Evolutionary conservation across 2,113 vertebrate genomes (phyloP), one percentile per base, ranked within the genome.

Genomic region (Lophochroa leadbeateri): DNA sequence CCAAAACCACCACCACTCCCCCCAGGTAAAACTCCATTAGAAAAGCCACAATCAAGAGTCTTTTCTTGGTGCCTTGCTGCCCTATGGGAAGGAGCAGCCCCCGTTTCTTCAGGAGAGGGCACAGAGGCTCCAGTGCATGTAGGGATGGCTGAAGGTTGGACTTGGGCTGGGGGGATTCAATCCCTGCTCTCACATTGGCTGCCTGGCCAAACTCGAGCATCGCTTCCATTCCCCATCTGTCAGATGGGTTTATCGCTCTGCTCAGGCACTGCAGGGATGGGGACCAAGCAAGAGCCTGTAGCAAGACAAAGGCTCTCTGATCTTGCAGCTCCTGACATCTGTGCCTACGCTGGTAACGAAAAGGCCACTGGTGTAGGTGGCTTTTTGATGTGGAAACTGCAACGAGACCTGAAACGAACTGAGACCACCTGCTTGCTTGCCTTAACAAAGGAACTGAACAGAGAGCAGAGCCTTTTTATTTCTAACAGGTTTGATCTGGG

Each of bases 291-390:
- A 44, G 31, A 86, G 58, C 15, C 78, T 72, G 58, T 27, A 57
- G 63, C 14, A 61, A 37, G 74, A 72, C 2, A 29, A 64, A 67
- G 58, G 55, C 4, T 72, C 67, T 88, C 28, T 85, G 41, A 60
- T 87, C 47, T 82, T 64, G 35, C 27, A 69, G 43, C 49, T 88
- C 47, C 90, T 61, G 85, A 76, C 78, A 76, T 76, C 52, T 86
- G 20, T 88, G 37, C 63, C 80, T 39, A 31, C 1, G 1, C 68
- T 52, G 49, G n/a, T 72, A 92, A 68, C 18, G 52, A 28, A 94
- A 57, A 64, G 68, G 21, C 67, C 75, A 15, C 46, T 65, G 46
- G 35, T 43, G 50, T 49, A 64, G 44, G 61, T 88, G 85, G 37
- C 17, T 90, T 93, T 77, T 74, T 65, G 58, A 67, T 46, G 18